Base-by-base conservation (phyloP, 2,113 vertebrate species). In the Mesocricetus auratus region DNA sequence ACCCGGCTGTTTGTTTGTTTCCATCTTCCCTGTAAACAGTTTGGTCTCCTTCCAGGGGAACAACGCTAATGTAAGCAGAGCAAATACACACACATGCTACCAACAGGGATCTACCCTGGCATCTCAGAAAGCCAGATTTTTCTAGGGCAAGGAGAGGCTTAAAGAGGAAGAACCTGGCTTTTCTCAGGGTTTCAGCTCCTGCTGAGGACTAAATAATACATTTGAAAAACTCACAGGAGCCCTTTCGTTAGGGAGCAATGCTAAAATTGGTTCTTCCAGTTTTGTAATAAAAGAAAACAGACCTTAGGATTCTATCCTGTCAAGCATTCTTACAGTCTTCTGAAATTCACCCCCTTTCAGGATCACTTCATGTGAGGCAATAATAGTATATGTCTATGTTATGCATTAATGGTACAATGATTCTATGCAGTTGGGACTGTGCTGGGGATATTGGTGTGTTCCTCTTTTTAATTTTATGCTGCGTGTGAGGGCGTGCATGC, bases 1-100 rank as follows among this genome's bases (percentile, higher is more conserved):
- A 92, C 71, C 89, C 31, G 7, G 64, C 89, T 96, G 94, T 97
- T 98, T 97, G 94, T 97, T 98, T 97, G 95, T 96, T 96, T 93
- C 92, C 56, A 2, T 96, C 91, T 83, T 81, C 58, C 86, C 78
- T 96, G 89, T 95, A 96, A 97, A 95, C 86, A 97, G 83, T 94
- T 93, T 90, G 94, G 89, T 88, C 91, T 97, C 71, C 89, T 93
- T 96, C 81, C 58, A 75, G 94, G 89, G 87, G 94, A 47, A 92
- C 64, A 90, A 94, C 89, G 85, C 83, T 94, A 74, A 95, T 78
- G 73, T 33, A 78, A 96, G 56, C 86, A 53, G 86, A 95, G 86
- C 69, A 96, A 96, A 94, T 22, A 94, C 64, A 93, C 90, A 66
- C 94, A 60, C 93, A 87, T 3, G 22, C 31, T 93, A 47, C 91